Conservation (phyloP, 2,797 vertebrate species). For the Pterois miles region DNA sequence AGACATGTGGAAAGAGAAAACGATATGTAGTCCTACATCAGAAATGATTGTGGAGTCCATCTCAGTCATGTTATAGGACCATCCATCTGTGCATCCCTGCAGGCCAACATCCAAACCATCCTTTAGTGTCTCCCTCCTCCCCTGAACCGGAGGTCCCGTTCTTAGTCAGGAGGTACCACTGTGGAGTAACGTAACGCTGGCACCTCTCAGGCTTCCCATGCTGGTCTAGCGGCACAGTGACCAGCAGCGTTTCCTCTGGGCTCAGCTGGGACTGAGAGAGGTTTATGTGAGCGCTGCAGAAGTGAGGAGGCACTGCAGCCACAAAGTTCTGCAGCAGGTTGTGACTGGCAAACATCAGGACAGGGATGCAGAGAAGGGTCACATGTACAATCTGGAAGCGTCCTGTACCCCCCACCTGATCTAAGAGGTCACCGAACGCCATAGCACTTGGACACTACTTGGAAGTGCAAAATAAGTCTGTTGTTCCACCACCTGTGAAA, state of each 20-base stretch:
- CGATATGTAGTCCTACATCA: slow-evolving; percentile 78
- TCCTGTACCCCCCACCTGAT: slow-evolving; percentile 87
- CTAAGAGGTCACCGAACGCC: slow-evolving; percentile 88
- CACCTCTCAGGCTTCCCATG: slow-evolving; percentile 76
- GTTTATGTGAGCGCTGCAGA: slow-evolving; percentile 76
- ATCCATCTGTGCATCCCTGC: slow-evolving; percentile 86
- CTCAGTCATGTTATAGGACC: slow-evolving; percentile 83
- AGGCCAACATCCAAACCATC: slow-evolving; percentile 24
- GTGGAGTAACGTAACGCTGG: slow-evolving; percentile 78
- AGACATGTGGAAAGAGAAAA: background rate
- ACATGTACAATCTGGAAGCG: slow-evolving; percentile 88
- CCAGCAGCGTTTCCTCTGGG: slow-evolving; percentile 56
- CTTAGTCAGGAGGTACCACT: slow-evolving; percentile 81
- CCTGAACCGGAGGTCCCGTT: slow-evolving; percentile 62
- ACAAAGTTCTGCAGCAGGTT: slow-evolving; percentile 94
- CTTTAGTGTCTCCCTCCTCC: background rate
- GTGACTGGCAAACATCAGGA: slow-evolving; percentile 89
- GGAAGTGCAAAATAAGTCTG: background rate
- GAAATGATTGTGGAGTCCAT: slow-evolving; percentile 87
- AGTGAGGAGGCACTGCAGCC: slow-evolving; percentile 76
- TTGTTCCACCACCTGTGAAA: slow-evolving; percentile 28
- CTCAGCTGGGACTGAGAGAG: slow-evolving; percentile 47
- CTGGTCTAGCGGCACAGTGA: slow-evolving; percentile 76
- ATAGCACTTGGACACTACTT: slow-evolving; percentile 60
- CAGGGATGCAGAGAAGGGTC: slow-evolving; percentile 80